These are phyloP conservation scores for Mus caroli DNA, from an alignment of 2,797 vertebrate species.

Conservation along the genomic window DNA sequence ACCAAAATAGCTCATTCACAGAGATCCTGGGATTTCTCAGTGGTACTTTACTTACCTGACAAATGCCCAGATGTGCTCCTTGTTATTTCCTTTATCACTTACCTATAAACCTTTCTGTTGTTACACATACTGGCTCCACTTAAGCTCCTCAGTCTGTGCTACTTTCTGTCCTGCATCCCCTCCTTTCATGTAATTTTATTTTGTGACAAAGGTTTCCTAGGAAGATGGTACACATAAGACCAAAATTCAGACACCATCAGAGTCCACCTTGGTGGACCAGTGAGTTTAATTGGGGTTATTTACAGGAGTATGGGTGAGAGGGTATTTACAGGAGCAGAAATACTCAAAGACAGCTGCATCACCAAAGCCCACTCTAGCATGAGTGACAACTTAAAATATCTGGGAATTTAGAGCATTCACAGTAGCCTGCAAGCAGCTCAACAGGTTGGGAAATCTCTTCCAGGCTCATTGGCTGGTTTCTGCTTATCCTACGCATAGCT, in stretches of 20 bases:
- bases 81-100: background rate
- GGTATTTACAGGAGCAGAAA: background rate
- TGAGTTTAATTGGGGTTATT: background rate
- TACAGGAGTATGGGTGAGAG: background rate
- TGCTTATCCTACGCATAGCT: background rate
- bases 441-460: background rate
- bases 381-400: background rate
- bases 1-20: background rate
- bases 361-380: background rate
- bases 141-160: background rate
- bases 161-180: too few relatives aligned
- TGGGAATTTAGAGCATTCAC: background rate
- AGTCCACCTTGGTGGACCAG: background rate
- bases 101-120: background rate
- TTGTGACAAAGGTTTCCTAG: background rate
- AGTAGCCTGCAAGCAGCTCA: background rate
- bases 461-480: background rate
- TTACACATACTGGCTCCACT: background rate
- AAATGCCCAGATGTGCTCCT: background rate
- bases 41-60: background rate
- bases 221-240: background rate
- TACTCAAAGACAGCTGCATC: background rate
- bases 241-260: background rate
- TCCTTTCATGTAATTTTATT: background rate
- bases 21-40: background rate